Conservation (phyloP, 2,113 vertebrate species). For the Origma solitaria region DNA sequence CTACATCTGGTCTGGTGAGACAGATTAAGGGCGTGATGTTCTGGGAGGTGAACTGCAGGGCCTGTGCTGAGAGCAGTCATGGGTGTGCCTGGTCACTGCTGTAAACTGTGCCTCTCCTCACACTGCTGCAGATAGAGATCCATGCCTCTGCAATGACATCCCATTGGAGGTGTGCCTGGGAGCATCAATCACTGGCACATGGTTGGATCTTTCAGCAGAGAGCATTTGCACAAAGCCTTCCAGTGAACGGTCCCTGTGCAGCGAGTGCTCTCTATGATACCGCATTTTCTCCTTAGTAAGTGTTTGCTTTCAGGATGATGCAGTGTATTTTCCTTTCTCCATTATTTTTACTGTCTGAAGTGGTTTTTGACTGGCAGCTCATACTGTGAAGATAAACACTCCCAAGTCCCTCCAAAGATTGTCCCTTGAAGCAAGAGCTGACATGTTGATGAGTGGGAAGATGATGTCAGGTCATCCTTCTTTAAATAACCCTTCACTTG, state of each 20-base stretch:
- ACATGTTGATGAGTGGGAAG: not conserved
- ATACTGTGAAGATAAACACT: not conserved
- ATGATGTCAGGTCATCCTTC: not conserved
- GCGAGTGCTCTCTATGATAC: not conserved
- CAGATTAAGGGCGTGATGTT: not conserved
- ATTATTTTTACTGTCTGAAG: not conserved
- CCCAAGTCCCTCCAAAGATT: not conserved
- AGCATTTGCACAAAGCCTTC: not conserved
- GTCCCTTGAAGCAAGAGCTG: not conserved
- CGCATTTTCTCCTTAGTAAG: not conserved
- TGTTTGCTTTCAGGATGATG: not conserved
- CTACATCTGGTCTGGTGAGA: not conserved
- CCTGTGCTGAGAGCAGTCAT: not conserved
- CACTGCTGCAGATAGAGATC: not conserved
- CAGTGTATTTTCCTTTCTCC: not conserved
- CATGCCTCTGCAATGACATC: not conserved
- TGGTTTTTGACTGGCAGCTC: not conserved
- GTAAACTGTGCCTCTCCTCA: not conserved
- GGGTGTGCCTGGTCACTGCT: not conserved
- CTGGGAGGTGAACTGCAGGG: not conserved
- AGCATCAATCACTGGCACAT: not conserved
- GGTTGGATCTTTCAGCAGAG: not conserved
- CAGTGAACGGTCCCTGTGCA: not conserved
- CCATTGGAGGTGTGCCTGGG: not conserved
- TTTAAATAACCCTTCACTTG: not conserved